Base-by-base conservation (phyloP, 2,888 invertebrate species). In the Metalampra italica region DNA sequence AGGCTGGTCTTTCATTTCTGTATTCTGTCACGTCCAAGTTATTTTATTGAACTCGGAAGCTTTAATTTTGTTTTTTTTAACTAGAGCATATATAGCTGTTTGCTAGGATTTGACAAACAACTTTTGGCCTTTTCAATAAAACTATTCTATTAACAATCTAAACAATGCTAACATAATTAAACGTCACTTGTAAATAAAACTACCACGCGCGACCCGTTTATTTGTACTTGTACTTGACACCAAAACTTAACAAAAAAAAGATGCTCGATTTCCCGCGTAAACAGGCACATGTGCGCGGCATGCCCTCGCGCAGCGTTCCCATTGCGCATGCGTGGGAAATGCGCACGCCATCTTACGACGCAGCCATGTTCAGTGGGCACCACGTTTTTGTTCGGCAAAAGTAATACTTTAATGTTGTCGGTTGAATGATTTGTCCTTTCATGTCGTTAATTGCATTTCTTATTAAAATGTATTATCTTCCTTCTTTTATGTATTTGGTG, bases 291-390 rank as follows among this genome's bases (percentile, higher is more conserved):
- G 82, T 84, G 83, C 66, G 60, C 64, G 43, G 14, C 54, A 41
- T 50, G 47, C 47, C 9, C 41, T 15, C 29, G 39, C 41, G 36
- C 40, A 50, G 56, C 60, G 79, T 80, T 83, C 85, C 76, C 85
- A 84, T 63, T 71, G 71, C 71, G 74, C 74, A 57, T 69, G 78
- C 86, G 85, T 87, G 87, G 86, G 86, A 87, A 86, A 71, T 67
- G 49, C 57, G 48, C 52, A 55, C 73, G 73, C 71, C 76, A 75
- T 75, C 75, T 76, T 76, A 76, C 64, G 61, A 48, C 59, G 67
- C 59, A 57, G 13, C 12, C 62, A 67, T 72, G 75, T 72, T 80
- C 77, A 79, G 70, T 67, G 57, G 45, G 55, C 57, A 46, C 51
- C 52, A 43, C 52, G 60, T 71, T 79, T 78, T 80, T 78, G 69